phyloP scores from a whole-genome alignment of 2,888 invertebrate species.

The Hydroisotoma schaefferi region DNA sequence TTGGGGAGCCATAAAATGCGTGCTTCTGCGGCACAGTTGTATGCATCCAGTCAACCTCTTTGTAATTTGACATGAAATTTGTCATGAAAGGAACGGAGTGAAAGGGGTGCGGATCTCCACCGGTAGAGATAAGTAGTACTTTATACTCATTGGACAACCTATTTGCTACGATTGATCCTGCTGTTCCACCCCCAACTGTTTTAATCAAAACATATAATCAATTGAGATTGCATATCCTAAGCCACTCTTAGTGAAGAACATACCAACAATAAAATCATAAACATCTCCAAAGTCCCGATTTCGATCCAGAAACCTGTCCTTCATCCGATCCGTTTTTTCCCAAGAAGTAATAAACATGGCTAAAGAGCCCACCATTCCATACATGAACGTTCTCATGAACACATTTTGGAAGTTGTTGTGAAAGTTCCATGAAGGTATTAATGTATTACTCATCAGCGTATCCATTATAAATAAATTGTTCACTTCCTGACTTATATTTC shows the following conservation, averaged over 20 bases:
- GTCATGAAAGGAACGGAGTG: constrained; percentile 34
- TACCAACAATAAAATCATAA: constrained; percentile 34
- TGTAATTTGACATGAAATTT: constrained; percentile 34
- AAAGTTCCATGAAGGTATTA: background rate
- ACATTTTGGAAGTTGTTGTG: background rate
- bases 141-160: constrained; percentile 31
- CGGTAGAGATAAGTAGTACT: constrained; percentile 31
- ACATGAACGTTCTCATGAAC: constrained; percentile 27
- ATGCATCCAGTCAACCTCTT: constrained; percentile 33
- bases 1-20: constrained; percentile 10
- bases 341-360: constrained; percentile 30
- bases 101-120: constrained; percentile 36
- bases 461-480: no score
- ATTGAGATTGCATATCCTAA: background rate
- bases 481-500: no score
- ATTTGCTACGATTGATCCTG: constrained; percentile 33
- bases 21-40: constrained; percentile 32
- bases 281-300: constrained; percentile 28
- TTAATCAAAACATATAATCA: background rate
- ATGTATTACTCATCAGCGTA: background rate
- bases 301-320: constrained; percentile 24
- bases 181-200: constrained; percentile 22
- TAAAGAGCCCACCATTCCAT: constrained; percentile 26
- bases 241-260: background rate
- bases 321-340: constrained; percentile 29